These are phyloP conservation scores for Ceryle rudis DNA, from an alignment of 2,797 vertebrate genomes.

Conservation along the genomic window DNA sequence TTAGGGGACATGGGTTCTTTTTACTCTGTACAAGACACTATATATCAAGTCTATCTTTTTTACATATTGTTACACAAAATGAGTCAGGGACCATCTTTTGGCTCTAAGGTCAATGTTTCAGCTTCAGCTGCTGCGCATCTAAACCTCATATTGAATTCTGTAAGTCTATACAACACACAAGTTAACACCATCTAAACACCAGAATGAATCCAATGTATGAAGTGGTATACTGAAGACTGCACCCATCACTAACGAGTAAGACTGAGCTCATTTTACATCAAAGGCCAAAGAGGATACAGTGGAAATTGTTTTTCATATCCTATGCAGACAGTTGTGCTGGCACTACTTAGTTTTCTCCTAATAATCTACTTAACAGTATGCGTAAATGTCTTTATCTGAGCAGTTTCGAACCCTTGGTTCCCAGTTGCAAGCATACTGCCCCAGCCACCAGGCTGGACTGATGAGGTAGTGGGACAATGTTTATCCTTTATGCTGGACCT, in stretches of 20 bases:
- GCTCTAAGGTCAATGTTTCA: background rate
- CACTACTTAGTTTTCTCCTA: background rate
- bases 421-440: background rate
- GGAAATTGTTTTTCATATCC: background rate
- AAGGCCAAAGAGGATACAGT: background rate
- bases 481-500: background rate
- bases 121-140: background rate
- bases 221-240: background rate
- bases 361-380: background rate
- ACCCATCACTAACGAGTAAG: rapidly evolving
- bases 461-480: background rate
- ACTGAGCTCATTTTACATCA: background rate
- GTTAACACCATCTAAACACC: background rate
- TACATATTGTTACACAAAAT: background rate
- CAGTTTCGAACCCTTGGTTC: background rate
- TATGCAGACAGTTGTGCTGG: background rate
- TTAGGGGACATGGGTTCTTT: background rate
- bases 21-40: background rate
- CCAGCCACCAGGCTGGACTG: background rate
- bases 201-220: background rate
- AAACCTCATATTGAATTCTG: background rate
- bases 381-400: background rate
- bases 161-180: background rate
- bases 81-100: background rate
- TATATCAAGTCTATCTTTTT: background rate